Evolutionary conservation across 2,113 vertebrate species (phyloP).

Genomic region (Gymnarchus niloticus): DNA sequence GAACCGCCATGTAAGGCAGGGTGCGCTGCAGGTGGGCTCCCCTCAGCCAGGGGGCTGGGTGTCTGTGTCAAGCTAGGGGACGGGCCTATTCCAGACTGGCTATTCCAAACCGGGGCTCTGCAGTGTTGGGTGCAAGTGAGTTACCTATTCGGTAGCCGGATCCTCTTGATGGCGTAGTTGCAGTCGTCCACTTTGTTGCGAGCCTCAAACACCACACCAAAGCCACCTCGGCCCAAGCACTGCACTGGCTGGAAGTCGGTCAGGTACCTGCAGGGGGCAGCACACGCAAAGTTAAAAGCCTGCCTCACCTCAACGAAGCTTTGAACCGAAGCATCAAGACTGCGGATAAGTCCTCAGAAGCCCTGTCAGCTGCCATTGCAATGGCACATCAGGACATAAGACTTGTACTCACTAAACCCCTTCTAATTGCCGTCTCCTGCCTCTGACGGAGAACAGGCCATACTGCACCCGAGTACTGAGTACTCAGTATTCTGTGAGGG

Average conservation of each 20-base stretch:
- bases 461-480: too few relatives aligned
- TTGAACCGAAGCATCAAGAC: not conserved
- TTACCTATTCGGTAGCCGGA: conserved; percentile 93
- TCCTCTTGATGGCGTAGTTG: conserved; percentile 97
- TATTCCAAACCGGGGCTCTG: too few relatives aligned
- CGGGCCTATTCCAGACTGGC: too few relatives aligned
- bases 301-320: not conserved
- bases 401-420: too few relatives aligned
- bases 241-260: conserved; percentile 96
- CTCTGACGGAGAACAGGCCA: too few relatives aligned
- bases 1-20: not conserved
- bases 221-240: conserved; percentile 91
- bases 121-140: not conserved
- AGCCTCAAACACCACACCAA: conserved; percentile 96
- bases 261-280: conserved; percentile 70
- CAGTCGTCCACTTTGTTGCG: conserved; percentile 98
- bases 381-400: too few relatives aligned
- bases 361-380: too few relatives aligned
- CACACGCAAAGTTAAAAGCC: conserved; percentile 22
- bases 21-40: not conserved
- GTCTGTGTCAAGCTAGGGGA: too few relatives aligned
- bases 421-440: too few relatives aligned
- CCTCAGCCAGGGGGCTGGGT: too few relatives aligned
- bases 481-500: too few relatives aligned
- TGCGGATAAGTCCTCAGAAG: too few relatives aligned